Base-by-base conservation (phyloP, 2,888 invertebrate genomes). In the Eupithecia dodoneata region DNA sequence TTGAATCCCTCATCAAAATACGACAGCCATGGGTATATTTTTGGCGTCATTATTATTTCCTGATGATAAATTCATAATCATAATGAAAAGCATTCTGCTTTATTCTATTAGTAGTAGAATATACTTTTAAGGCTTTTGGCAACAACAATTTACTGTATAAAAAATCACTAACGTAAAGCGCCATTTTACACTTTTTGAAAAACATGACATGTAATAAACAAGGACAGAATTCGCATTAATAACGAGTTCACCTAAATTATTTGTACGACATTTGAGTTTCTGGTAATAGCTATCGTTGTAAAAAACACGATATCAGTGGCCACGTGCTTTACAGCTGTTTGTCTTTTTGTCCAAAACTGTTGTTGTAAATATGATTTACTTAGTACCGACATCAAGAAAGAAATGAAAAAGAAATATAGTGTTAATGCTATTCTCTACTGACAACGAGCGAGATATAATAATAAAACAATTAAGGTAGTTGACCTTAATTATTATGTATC, bases 211-310 rank as follows among this genome's bases (percentile, higher is more conserved):
- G 45, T 63, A 63, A 45, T 63, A 72, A 72, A 71, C 71, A 71
- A 55, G 72, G 72, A 72, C 72, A 72, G 13, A 63, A 63, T 59
- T 59, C 59, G 10, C 18, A 72, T 72, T 44, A 44, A 72, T 63
- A 30, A 71, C 55, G 9, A 71, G 7, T 42, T 41, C 44, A 72
- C 45, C 49, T 65, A 49, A 49, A 65, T 65, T 15, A 66, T 30
- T 66, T 73, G 49, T 30, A 72, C 45, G 18, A 72, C 45, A 59
- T 59, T 12, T 44, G 12, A 45, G 18, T n/a, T 55, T 0, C n/a
- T 55, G n/a, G 9, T 55, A 55, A 55, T n/a, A n/a, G 55, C 55
- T n/a, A n/a, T 63, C 45, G 44, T 59, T 72, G 72, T 42, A 59
- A 72, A 59, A 30, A 59, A 59, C 18, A 59, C 45, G 41, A 41